Base-by-base conservation (phyloP, 2,113 vertebrate species). In the Orycteropus afer region DNA sequence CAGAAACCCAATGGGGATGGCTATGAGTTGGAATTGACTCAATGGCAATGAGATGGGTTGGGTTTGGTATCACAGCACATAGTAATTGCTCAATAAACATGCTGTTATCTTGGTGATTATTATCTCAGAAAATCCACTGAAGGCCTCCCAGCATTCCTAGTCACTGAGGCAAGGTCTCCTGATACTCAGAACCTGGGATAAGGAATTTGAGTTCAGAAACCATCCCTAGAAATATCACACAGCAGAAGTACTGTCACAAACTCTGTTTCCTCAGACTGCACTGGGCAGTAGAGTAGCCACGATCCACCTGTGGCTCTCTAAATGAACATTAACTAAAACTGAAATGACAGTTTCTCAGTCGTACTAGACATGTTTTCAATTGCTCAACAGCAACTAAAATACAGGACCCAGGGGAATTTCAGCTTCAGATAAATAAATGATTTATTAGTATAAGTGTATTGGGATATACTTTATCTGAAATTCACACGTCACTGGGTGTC, bases 1-100 rank as follows among this genome's bases (percentile, higher is more conserved):
- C n/a, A n/a, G n/a, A n/a, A n/a, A n/a, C n/a, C n/a, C n/a, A n/a
- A n/a, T n/a, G n/a, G n/a, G n/a, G n/a, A n/a, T n/a, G n/a, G n/a
- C n/a, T n/a, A n/a, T n/a, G n/a, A n/a, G n/a, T n/a, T n/a, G n/a
- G n/a, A n/a, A n/a, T n/a, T n/a, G n/a, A n/a, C n/a, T n/a, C n/a
- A n/a, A n/a, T n/a, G n/a, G n/a, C n/a, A n/a, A n/a, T n/a, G n/a
- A n/a, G n/a, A n/a, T n/a, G n/a, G n/a, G n/a, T n/a, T n/a, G n/a
- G n/a, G n/a, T n/a, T n/a, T n/a, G n/a, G n/a, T n/a, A 9, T n/a
- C 22, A 32, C 2, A 7, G 42, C 18, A 65, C 45, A 80, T 42
- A 78, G 42, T 84, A 86, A 82, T 82, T 95, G 74, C 37, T 89
- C 51, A 71, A 37, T 57, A 94, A 73, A 65, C 57, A 53, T 14